Percentiles rank a stretch among this genome's conserved stretches.
Evolutionary conservation across 2,888 invertebrate species (phyloP).

Genomic region (Autographa pulchrina): DNA sequence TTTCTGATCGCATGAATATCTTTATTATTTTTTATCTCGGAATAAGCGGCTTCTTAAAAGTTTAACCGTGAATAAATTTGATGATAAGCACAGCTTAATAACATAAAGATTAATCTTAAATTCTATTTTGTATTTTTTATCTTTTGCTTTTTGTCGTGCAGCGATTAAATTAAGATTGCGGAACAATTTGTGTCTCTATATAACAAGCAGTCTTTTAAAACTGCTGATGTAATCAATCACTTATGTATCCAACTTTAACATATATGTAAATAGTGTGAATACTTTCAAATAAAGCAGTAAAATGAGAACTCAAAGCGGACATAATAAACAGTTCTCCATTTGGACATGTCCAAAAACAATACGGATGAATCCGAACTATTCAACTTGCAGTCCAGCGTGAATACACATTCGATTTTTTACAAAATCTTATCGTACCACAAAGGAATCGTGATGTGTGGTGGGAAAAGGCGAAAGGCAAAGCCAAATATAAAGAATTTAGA

Average conservation of each 20-base stretch:
- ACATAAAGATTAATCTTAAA: constrained; percentile 49
- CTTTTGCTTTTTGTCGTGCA: constrained; percentile 12
- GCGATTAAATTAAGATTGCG: constrained; percentile 22
- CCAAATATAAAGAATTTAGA: constrained; percentile 84
- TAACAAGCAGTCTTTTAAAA: not conserved
- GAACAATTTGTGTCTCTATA: not conserved
- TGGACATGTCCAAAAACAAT: constrained; percentile 11
- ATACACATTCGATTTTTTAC: constrained; percentile 77
- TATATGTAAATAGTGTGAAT: not conserved
- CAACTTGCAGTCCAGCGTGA: constrained; percentile 62
- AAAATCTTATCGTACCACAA: constrained; percentile 78
- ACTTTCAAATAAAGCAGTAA: constrained; percentile 11
- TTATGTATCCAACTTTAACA: not conserved
- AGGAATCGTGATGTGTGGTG: constrained; percentile 82
- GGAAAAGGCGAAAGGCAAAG: constrained; percentile 79
- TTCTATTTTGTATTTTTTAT: constrained; percentile 51
- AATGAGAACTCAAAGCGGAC: constrained; percentile 10
- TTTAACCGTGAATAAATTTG: constrained; percentile 76
- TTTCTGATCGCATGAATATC: constrained; percentile 85
- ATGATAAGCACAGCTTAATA: constrained; percentile 60
- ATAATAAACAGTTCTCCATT: constrained; percentile 9
- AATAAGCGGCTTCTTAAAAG: constrained; percentile 76
- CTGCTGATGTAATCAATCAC: not conserved
- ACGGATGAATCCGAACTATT: constrained; percentile 51
- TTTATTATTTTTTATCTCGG: constrained; percentile 79